Percentiles rank a stretch among this genome's conserved stretches.
These are phyloP conservation scores for Allygus modestus DNA, from an alignment of 2,888 invertebrate species.

Conservation along the genomic window DNA sequence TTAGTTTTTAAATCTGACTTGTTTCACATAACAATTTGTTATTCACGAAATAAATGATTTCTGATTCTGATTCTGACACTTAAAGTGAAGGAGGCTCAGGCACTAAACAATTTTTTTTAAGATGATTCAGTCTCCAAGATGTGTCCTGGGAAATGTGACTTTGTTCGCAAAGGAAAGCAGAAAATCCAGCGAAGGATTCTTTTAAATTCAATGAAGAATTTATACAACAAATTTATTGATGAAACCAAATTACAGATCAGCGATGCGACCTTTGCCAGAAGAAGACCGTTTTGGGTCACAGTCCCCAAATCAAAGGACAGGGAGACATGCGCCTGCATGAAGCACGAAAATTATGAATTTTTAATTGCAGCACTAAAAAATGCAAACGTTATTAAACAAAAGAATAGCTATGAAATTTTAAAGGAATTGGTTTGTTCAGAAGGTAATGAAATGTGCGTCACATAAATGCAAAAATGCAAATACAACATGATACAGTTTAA, in stretches of 20 bases:
- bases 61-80: too few species aligned
- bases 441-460: neutral
- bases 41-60: too few species aligned
- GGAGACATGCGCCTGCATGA: neutral
- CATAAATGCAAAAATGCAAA: too few species aligned
- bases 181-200: constrained; percentile 23
- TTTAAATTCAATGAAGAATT: neutral
- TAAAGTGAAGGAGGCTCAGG: neutral
- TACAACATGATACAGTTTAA: neutral
- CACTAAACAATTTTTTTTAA: neutral
- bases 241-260: neutral
- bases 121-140: constrained; percentile 14
- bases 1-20: too few species aligned
- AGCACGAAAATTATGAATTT: constrained; percentile 11
- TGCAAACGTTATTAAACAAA: neutral
- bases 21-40: too few species aligned
- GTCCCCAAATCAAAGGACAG: neutral
- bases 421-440: neutral
- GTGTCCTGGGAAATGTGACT: constrained; percentile 17
- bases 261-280: neutral
- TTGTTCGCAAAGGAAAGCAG: neutral
- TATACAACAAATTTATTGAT: neutral
- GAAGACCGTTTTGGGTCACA: constrained; percentile 28
- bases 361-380: neutral
- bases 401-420: neutral